Percentiles rank a stretch among this genome's conserved stretches.
Conservation (phyloP, 2,113 vertebrate genomes). For the Fregata magnificens region DNA sequence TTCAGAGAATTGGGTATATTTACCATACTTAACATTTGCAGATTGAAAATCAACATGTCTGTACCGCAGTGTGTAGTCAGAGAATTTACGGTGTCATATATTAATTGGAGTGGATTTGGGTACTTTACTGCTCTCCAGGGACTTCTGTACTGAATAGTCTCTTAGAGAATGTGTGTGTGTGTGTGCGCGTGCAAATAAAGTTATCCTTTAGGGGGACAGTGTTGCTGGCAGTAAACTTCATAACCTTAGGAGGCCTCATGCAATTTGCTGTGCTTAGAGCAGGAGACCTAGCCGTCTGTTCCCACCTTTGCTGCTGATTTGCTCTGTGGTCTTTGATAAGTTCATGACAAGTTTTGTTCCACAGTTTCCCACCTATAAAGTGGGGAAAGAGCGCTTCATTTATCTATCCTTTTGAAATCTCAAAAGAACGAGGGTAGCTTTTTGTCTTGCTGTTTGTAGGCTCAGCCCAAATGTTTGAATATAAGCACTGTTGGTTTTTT, state of each 20-base stretch:
- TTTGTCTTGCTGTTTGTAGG: background rate
- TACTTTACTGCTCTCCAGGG: conserved; percentile 43
- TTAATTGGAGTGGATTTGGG: conserved; percentile 57
- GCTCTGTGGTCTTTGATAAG: background rate
- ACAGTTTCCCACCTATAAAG: background rate
- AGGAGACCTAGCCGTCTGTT: background rate
- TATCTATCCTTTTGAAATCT: background rate
- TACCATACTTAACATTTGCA: conserved; percentile 58
- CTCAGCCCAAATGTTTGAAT: background rate
- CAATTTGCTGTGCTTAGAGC: background rate
- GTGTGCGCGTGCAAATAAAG: background rate
- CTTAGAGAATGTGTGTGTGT: background rate
- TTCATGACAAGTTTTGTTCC: background rate
- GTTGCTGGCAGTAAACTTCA: background rate
- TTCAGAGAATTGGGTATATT: conserved; percentile 57
- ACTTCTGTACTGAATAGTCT: conserved; percentile 29
- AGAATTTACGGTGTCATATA: conserved; percentile 43
- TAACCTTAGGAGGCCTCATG: background rate
- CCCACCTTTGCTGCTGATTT: background rate
- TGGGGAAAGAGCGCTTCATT: background rate
- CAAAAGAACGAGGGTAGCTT: background rate
- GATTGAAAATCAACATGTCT: conserved; percentile 63
- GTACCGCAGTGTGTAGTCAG: conserved; percentile 7
- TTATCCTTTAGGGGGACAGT: background rate
- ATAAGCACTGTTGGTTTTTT: background rate